Conservation (phyloP, 2,113 vertebrate species). For the Athene cunicularia region DNA sequence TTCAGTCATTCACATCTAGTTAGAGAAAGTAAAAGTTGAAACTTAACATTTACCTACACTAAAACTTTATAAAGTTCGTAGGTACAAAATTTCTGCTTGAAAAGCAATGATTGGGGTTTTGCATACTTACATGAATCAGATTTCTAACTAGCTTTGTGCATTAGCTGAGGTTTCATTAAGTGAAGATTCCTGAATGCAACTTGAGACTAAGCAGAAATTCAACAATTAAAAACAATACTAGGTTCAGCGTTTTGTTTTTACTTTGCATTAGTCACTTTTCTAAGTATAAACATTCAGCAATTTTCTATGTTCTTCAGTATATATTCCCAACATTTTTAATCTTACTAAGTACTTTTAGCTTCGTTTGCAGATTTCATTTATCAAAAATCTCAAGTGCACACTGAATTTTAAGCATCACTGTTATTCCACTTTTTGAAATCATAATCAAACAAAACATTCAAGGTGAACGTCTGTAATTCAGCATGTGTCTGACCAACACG, state of each 20-base stretch:
- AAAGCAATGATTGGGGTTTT: background rate
- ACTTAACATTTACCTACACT: background rate
- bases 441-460: background rate
- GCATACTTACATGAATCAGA: background rate
- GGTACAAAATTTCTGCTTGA: background rate
- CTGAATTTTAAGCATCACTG: background rate
- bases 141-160: background rate
- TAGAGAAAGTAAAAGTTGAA: background rate
- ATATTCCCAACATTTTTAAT: background rate
- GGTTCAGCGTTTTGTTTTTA: background rate
- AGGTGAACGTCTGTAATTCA: background rate
- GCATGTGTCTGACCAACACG: background rate
- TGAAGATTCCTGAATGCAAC: background rate
- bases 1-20: background rate
- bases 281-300: background rate
- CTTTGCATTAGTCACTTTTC: background rate
- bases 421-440: background rate
- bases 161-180: background rate
- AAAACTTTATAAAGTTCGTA: background rate
- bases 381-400: background rate
- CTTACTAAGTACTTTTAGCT: background rate
- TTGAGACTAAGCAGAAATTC: background rate
- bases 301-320: background rate
- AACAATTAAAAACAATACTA: background rate
- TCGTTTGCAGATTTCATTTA: background rate